phyloP scores from a whole-genome alignment of 2,797 vertebrate species.

The Falco cherrug region DNA sequence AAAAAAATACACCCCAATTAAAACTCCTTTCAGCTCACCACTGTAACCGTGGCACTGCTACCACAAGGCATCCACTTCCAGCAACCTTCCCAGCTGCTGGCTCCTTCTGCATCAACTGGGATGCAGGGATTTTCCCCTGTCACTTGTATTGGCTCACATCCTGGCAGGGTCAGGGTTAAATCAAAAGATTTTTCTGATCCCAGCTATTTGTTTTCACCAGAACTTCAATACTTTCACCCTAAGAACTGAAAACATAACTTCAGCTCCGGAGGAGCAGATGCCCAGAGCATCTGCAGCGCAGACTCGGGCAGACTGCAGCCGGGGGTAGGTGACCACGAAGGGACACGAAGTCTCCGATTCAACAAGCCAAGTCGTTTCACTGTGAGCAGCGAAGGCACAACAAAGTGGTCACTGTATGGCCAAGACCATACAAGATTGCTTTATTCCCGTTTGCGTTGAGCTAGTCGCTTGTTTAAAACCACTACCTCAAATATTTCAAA shows the following conservation, averaged over 20 bases:
- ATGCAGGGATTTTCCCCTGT: background rate
- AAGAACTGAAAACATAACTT: background rate
- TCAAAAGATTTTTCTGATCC: background rate
- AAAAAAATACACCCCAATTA: background rate
- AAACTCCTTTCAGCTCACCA: background rate
- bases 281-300: background rate
- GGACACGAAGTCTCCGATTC: background rate
- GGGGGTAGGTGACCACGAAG: background rate
- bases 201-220: slow-evolving; percentile 16
- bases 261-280: slow-evolving; percentile 1
- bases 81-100: background rate
- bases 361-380: background rate
- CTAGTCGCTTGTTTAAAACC: slow-evolving; percentile 51
- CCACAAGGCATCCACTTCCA: background rate
- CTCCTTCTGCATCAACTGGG: background rate
- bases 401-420: slow-evolving; percentile 56
- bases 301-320: background rate
- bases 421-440: slow-evolving; percentile 25
- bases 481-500: slow-evolving; percentile 14
- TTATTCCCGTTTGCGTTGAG: slow-evolving; percentile 37
- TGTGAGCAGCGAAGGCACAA: slow-evolving; percentile 16
- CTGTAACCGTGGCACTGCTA: slow-evolving; percentile 10
- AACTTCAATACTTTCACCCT: background rate
- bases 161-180: background rate
- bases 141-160: background rate